Evolutionary conservation across 2,113 vertebrate species (phyloP).

Genomic region (Octodon degus): DNA sequence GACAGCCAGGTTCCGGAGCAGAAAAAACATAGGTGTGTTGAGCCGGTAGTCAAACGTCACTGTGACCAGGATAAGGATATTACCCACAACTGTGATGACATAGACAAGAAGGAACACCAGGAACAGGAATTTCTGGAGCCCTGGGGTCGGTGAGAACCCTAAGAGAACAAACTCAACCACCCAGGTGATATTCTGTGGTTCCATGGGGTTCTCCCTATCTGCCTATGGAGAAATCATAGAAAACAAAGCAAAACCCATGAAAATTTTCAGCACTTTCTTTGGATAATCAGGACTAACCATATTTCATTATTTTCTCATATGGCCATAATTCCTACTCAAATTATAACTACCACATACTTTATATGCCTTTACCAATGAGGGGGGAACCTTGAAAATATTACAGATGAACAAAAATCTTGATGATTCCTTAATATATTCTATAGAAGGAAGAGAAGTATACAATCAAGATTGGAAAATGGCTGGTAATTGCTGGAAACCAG

Average conservation of each 20-base stretch:
- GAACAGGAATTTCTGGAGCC: conserved; percentile 64
- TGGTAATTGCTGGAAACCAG: not conserved
- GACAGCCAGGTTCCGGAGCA: conserved; percentile 75
- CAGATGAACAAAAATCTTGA: not conserved
- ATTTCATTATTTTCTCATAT: not conserved
- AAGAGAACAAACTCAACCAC: conserved; percentile 71
- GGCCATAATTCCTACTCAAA: not conserved
- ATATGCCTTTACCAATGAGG: not conserved
- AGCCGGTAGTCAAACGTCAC: conserved; percentile 54
- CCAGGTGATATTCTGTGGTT: conserved; percentile 49
- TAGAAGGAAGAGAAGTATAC: not conserved
- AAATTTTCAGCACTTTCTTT: not conserved
- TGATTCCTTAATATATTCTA: not conserved
- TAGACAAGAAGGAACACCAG: conserved; percentile 68
- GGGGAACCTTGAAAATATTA: not conserved
- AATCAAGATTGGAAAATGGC: not conserved
- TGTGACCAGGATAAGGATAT: conserved; percentile 66
- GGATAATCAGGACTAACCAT: not conserved
- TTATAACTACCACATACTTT: not conserved
- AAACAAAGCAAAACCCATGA: not conserved
- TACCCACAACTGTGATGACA: conserved; percentile 26
- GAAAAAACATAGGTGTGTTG: conserved; percentile 75
- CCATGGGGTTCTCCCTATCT: conserved; percentile 21
- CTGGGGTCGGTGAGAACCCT: conserved; percentile 54
- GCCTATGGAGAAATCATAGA: not conserved